Percentiles rank a stretch among this genome's conserved stretches.
phyloP scores from a whole-genome alignment of 1,140 invertebrate species.

The Pseudobourletiella spinata region DNA sequence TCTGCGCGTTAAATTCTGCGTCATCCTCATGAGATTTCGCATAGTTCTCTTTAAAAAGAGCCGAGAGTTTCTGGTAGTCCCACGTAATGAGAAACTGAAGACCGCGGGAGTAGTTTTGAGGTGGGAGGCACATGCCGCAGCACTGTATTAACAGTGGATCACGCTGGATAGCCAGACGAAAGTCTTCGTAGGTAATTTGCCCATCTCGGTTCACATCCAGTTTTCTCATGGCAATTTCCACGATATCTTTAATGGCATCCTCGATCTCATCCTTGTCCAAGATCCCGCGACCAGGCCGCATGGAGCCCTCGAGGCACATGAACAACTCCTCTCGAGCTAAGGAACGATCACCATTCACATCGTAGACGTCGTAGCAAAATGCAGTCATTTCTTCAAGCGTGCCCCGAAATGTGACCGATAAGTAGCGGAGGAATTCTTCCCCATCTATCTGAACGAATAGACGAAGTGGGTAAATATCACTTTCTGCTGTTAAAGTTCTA shows the following conservation, averaged over 20 bases:
- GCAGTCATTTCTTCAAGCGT: slow-evolving; percentile 4
- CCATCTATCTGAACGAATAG: slow-evolving; percentile 14
- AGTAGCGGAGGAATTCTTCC: slow-evolving; percentile 4
- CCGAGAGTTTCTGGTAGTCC: background rate
- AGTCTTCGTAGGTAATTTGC: slow-evolving; percentile 62
- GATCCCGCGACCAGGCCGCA: slow-evolving; percentile 31
- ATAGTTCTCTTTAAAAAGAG: background rate
- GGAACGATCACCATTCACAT: slow-evolving; percentile 71
- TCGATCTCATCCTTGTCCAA: slow-evolving; percentile 76
- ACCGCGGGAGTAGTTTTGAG: slow-evolving; percentile 52
- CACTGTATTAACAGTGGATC: slow-evolving; percentile 62
- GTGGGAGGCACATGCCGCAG: slow-evolving; percentile 64
- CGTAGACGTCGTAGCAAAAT: slow-evolving; percentile 47
- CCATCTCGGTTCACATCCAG: slow-evolving; percentile 58
- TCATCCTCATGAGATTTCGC: too few species aligned
- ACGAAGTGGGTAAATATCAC: too few species aligned
- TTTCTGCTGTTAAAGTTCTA: too few species aligned
- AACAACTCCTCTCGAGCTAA: slow-evolving; percentile 83
- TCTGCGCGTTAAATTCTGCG: too few species aligned
- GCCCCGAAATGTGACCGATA: slow-evolving; percentile 14
- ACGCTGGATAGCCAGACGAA: slow-evolving; percentile 50
- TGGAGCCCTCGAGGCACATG: slow-evolving; percentile 54
- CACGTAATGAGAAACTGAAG: slow-evolving; percentile 41
- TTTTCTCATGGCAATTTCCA: slow-evolving; percentile 60
- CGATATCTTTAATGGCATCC: slow-evolving; percentile 75